Conservation (phyloP, 2,797 vertebrate genomes). For the Mus caroli region DNA sequence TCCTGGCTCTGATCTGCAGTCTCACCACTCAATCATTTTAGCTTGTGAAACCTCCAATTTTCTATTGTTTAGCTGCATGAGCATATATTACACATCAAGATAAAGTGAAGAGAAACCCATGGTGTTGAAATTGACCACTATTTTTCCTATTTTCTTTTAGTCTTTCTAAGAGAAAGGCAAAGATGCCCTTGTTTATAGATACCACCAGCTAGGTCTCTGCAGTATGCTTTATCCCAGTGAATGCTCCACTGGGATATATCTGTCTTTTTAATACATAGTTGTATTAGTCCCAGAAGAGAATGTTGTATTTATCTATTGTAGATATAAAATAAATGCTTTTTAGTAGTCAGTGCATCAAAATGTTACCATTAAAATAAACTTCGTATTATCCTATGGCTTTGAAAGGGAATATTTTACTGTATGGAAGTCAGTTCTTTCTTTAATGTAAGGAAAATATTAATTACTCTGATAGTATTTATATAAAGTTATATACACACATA, state of each 20-base stretch:
- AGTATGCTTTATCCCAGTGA: background rate
- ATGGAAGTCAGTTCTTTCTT: background rate
- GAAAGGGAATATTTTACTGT: background rate
- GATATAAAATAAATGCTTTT: background rate
- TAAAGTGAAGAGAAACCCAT: background rate
- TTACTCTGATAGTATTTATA: background rate
- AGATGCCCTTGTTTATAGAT: accelerated
- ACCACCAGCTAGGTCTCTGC: background rate
- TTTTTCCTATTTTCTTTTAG: background rate
- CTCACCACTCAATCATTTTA: background rate
- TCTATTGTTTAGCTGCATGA: background rate
- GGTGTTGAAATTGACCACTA: background rate
- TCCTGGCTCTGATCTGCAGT: background rate
- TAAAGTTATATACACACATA: background rate
- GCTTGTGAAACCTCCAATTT: background rate
- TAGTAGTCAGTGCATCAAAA: background rate
- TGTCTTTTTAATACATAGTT: background rate
- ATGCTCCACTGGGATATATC: background rate
- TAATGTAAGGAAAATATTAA: background rate
- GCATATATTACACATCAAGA: background rate
- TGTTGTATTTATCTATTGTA: background rate
- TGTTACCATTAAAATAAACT: background rate
- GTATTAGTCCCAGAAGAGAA: background rate
- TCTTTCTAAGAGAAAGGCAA: background rate
- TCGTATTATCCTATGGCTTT: background rate